Base-by-base conservation (phyloP, 2,888 invertebrate species). In the Orthosia incerta region DNA sequence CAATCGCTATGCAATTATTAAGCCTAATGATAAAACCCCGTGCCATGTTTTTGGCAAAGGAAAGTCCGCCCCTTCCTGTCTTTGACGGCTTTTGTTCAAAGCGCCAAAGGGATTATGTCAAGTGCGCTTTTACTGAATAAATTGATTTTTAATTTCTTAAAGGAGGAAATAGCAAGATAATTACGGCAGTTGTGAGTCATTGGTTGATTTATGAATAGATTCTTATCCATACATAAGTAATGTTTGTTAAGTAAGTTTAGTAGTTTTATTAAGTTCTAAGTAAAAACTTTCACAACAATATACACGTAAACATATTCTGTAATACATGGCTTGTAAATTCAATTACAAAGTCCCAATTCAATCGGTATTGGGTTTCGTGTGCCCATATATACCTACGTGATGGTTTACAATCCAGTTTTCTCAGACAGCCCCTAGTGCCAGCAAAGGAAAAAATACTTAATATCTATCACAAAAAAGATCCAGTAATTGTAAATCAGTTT, bases 1-100 rank as follows among this genome's bases (percentile, higher is more conserved):
- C 72, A 57, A 72, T 61, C n/a, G 51, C 31, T 53, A 66, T 76
- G 65, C 77, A 72, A 77, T 80, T 72, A 81, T 76, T 69, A 77
- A 71, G 50, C 26, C 55, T 80, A 74, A 74, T 74, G 20, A 60
- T 62, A 56, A 64, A 79, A 69, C 64, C 48, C 7, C 62, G 26
- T 48, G 46, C 55, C 45, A 59, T 61, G 50, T 69, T 79, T 61
- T 68, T 39, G 69, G 15, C 51, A 53, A 69, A 74, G 48, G 71
- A 64, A 71, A 53, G 1, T 39, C 53, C 64, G 16, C 50, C 74
- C 75, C 56, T 46, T 60, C 7, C 4, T 16, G 53, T 55, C 18
- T 51, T 63, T 53, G 26, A 62, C 12, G 45, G 50, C 20, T 31
- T 48, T 74, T 15, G 50, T 66, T 23, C 53, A 72, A 73, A 45